Conservation (phyloP, 1,140 invertebrate genomes). For the Drosophila gunungcola region DNA sequence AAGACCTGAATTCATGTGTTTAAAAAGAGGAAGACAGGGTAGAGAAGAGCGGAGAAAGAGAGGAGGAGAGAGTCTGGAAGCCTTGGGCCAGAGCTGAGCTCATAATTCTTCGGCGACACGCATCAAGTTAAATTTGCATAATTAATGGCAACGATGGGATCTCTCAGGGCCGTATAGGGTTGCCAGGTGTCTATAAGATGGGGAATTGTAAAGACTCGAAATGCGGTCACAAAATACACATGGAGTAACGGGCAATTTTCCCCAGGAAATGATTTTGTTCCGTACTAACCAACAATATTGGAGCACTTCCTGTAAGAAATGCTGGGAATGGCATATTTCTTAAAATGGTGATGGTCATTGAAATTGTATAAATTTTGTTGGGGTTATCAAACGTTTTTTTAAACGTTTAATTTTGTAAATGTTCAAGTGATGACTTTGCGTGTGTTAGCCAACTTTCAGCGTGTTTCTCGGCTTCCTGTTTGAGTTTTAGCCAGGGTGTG, state of each 20-base stretch:
- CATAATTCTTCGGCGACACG: conserved; percentile 75
- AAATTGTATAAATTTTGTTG: too few relatives aligned
- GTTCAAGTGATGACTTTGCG: conserved; percentile 4
- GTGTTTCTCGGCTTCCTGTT: conserved; percentile 45
- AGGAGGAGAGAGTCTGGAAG: conserved; percentile 7
- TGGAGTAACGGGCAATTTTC: too few relatives aligned
- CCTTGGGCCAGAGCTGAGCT: conserved; percentile 37
- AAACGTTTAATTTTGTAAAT: too few relatives aligned
- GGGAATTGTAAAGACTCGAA: background rate
- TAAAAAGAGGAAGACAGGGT: background rate
- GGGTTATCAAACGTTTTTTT: too few relatives aligned
- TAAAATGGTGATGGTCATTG: too few relatives aligned
- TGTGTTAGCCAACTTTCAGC: conserved; percentile 22
- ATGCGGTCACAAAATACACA: too few relatives aligned
- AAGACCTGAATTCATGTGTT: conserved; percentile 20
- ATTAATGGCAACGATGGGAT: conserved; percentile 65
- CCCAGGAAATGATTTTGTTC: too few relatives aligned
- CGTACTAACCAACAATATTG: too few relatives aligned
- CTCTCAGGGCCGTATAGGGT: conserved; percentile 21
- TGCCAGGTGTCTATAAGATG: conserved; percentile 12
- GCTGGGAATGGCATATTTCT: too few relatives aligned
- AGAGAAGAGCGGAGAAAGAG: conserved; percentile 3
- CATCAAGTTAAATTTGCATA: conserved; percentile 78
- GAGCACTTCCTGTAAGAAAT: too few relatives aligned
- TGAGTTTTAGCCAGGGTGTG: conserved; percentile 26